Base-by-base conservation (phyloP, 2,888 invertebrate genomes). In the Stegophylla sp. region DNA sequence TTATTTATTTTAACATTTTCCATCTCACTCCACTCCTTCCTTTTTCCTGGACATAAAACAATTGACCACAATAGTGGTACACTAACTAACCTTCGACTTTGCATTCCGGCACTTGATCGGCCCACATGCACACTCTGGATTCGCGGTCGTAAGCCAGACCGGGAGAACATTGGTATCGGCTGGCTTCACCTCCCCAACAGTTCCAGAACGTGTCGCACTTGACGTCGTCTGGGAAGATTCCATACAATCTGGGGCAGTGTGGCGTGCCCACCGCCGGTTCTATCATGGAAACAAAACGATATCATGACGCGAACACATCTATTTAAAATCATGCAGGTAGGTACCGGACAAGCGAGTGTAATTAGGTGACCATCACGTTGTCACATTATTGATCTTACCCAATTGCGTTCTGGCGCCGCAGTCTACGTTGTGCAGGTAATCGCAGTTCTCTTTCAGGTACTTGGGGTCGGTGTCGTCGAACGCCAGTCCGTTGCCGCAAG, bases 131-230 rank as follows among this genome's bases (percentile, higher is more conserved):
- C 82, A 96, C 94, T 84, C 96, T 92, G 75, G 95, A 92, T 88
- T 96, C 95, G 84, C 95, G 91, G 89, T 97, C 94, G 89, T 96
- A 96, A 84, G 96, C 96, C 73, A 96, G 90, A 84, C 96, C 96
- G 85, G 96, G 96, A 84, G 96, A 95, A 89, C 96, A 96, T 87
- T 96, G 95, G 88, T 96, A 96, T 85, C 94, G 91, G 86, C 95
- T 95, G 7, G 96, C 92, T 87, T 96, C 96, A 75, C 96, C 96
- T 88, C 95, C 95, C 96, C 96, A 96, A 88, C 96, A 96, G 88
- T 95, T 96, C 94, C 96, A 96, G 93, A 96, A 96, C 20, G 94
- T 93, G 88, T 95, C 94, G 87, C 96, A 96, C 87, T 95, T 94
- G 84, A 88, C 89, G 79, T 92, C 93, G 86, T 96, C 96, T 83